phyloP scores from a whole-genome alignment of 2,888 invertebrate species.

The Steromphala cineraria region DNA sequence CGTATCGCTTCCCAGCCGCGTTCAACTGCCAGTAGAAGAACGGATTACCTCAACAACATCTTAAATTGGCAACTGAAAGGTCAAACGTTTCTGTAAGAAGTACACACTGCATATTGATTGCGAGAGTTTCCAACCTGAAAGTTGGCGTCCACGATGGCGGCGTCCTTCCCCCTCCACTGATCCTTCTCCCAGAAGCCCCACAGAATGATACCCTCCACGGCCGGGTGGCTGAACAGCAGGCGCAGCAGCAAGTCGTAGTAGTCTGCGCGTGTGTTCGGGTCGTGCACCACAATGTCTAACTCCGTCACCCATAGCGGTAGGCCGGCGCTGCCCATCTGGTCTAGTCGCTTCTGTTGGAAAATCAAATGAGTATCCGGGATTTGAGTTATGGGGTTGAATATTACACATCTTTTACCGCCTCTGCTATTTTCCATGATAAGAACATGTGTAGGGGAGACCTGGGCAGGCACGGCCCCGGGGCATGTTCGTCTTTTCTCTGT shows the following conservation, averaged over 20 bases:
- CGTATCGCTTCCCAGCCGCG: conserved; percentile 38
- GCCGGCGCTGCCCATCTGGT: conserved; percentile 23
- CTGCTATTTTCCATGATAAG: no score
- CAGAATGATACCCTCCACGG: conserved; percentile 37
- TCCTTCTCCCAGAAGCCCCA: conserved; percentile 44
- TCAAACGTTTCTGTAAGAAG: no score
- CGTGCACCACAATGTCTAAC: conserved; percentile 34
- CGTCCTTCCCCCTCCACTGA: conserved; percentile 23
- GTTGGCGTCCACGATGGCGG: conserved; percentile 28
- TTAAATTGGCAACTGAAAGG: no score
- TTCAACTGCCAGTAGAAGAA: conserved; percentile 30
- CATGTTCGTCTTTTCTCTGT: no score
- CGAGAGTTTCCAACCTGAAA: not conserved
- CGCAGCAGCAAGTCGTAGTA: conserved; percentile 37
- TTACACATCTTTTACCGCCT: no score
- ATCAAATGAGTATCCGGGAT: no score
- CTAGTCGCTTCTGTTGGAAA: not conserved
- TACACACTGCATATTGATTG: no score
- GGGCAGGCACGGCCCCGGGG: no score
- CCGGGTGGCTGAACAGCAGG: conserved; percentile 39
- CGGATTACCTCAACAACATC: no score
- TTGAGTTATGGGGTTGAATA: no score
- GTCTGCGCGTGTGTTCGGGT: conserved; percentile 37
- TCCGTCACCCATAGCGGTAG: conserved; percentile 48
- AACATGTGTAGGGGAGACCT: no score